Percentiles rank a stretch among this genome's conserved stretches.
These are phyloP conservation scores for Hylaeus volcanicus DNA, from an alignment of 1,140 invertebrate genomes.

Conservation along the genomic window DNA sequence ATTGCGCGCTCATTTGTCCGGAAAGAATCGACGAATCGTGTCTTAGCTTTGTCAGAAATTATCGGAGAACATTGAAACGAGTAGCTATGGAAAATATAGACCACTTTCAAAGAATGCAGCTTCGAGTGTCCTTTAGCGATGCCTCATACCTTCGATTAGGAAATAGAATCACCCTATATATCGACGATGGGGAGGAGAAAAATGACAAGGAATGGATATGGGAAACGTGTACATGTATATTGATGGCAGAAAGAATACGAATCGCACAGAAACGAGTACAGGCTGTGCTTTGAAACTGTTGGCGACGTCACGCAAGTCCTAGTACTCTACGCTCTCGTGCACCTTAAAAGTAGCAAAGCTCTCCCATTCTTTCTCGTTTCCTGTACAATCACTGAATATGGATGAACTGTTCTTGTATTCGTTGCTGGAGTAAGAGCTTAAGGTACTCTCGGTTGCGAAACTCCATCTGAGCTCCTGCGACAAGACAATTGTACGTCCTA, in stretches of 20 bases:
- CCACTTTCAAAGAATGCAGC: no score
- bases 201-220: no score
- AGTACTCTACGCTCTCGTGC: not conserved
- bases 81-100: no score
- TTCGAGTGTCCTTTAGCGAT: no score
- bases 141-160: no score
- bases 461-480: conserved; percentile 6
- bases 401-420: conserved; percentile 38
- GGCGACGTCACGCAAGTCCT: not conserved
- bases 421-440: conserved; percentile 5
- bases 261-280: not conserved
- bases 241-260: not conserved
- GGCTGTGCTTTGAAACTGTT: conserved; percentile 33
- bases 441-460: conserved; percentile 4
- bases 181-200: no score
- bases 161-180: no score
- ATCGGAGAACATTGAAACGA: no score
- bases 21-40: not conserved
- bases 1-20: not conserved
- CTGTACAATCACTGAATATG: conserved; percentile 51
- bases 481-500: conserved; percentile 9
- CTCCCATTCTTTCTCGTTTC: conserved; percentile 28
- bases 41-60: no score
- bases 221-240: not conserved
- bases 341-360: conserved; percentile 14